A percentile compares a stretch with the other conserved stretches of the same genome.
These are phyloP conservation scores for Drosophila azteca DNA, from an alignment of 1,140 invertebrate species.

Conservation along the genomic window DNA sequence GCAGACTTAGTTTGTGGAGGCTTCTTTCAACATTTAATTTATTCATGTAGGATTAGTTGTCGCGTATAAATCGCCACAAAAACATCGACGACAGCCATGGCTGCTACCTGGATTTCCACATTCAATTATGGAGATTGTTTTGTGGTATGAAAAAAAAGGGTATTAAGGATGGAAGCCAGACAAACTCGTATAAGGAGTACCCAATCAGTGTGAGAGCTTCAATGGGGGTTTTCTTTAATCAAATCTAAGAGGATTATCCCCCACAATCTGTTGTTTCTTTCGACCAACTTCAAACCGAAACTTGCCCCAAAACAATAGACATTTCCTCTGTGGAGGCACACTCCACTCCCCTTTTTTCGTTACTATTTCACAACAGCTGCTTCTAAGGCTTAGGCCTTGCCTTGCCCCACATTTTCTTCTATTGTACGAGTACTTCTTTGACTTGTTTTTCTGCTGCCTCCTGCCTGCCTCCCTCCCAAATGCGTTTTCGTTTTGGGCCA, in stretches of 20 bases:
- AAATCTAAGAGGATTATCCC: too few relatives aligned
- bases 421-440: conserved; percentile 27
- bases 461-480: conserved; percentile 12
- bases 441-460: conserved; percentile 19
- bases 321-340: conserved; percentile 5
- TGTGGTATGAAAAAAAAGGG: conserved; percentile 8
- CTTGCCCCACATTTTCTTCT: conserved; percentile 45
- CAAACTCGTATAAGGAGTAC: neutral
- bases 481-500: conserved; percentile 46
- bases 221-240: too few relatives aligned
- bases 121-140: conserved; percentile 44
- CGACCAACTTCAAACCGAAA: conserved; percentile 2
- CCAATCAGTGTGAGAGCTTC: conserved; percentile 9
- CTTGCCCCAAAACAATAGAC: conserved; percentile 7
- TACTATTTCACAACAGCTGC: neutral
- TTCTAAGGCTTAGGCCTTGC: conserved; percentile 19
- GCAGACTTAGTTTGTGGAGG: conserved; percentile 21
- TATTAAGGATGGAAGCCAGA: conserved; percentile 9
- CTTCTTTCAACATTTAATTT: conserved; percentile 58
- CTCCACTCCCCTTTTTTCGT: conserved; percentile 10
- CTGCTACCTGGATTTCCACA: conserved; percentile 41
- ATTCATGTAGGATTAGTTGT: conserved; percentile 57
- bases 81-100: conserved; percentile 45
- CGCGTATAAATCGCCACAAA: conserved; percentile 34
- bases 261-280: neutral